phyloP scores from a whole-genome alignment of 2,113 vertebrate genomes.

The Nettapus auritus region DNA sequence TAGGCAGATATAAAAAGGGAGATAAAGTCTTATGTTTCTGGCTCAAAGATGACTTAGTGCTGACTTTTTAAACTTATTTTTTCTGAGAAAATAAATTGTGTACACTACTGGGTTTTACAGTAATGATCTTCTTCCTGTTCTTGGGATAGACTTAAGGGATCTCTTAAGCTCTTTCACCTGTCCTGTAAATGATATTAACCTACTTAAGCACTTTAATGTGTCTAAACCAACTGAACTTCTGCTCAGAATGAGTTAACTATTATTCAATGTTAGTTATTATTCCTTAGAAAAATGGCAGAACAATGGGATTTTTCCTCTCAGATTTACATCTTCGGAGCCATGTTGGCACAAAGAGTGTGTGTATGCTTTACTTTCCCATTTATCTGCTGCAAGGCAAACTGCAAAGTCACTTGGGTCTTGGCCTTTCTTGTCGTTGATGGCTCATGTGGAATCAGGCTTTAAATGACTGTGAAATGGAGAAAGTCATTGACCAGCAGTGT shows the following conservation, averaged over 20 bases:
- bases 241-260: rapidly evolving
- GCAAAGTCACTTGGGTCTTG: neutral
- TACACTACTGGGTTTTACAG: neutral
- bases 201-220: neutral
- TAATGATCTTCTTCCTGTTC: neutral
- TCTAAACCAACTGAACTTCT: neutral
- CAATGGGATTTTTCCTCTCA: neutral
- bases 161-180: neutral
- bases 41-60: neutral
- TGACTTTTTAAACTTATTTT: neutral
- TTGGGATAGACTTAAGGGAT: neutral
- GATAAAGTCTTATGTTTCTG: neutral
- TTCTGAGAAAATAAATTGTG: neutral
- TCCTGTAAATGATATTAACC: neutral
- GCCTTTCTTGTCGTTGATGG: neutral
- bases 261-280: neutral
- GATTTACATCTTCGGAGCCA: neutral
- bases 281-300: neutral
- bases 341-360: neutral
- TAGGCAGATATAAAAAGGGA: neutral
- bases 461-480: neutral
- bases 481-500: neutral
- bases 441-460: neutral
- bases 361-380: neutral
- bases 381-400: neutral